Percentiles rank a stretch among this genome's conserved stretches.
These are phyloP conservation scores for Hypotaenidia okinawae DNA, from an alignment of 2,797 vertebrate genomes.

Conservation along the genomic window DNA sequence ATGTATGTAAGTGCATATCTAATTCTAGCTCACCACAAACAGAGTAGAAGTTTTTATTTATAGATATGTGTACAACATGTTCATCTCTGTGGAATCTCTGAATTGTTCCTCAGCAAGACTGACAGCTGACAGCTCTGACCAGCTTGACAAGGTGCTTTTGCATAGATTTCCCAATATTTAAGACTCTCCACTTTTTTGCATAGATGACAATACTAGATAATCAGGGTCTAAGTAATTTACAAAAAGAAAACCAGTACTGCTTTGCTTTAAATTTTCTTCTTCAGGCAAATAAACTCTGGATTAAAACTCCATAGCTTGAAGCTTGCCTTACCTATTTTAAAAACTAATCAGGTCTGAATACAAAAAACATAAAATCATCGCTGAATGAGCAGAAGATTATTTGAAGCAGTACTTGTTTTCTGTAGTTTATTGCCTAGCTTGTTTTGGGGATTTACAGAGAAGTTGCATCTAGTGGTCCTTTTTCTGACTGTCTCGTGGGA, in stretches of 20 bases:
- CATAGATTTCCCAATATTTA: neutral
- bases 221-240: neutral
- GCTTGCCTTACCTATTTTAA: neutral
- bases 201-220: neutral
- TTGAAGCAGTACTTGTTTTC: neutral
- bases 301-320: neutral
- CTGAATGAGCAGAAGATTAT: neutral
- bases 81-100: neutral
- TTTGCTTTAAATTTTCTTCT: neutral
- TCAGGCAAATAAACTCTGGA: neutral
- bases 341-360: neutral
- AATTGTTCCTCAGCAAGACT: constrained; percentile 9
- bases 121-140: constrained; percentile 38
- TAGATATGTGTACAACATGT: neutral
- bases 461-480: neutral
- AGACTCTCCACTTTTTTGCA: neutral
- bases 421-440: neutral
- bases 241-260: neutral
- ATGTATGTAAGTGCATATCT: neutral
- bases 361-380: neutral
- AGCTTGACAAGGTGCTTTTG: neutral
- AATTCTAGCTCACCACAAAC: constrained; percentile 17
- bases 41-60: constrained; percentile 12
- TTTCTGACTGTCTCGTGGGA: neutral
- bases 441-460: neutral